Base-by-base conservation (phyloP, 1,140 invertebrate genomes). In the Calliopsis andreniformis region DNA sequence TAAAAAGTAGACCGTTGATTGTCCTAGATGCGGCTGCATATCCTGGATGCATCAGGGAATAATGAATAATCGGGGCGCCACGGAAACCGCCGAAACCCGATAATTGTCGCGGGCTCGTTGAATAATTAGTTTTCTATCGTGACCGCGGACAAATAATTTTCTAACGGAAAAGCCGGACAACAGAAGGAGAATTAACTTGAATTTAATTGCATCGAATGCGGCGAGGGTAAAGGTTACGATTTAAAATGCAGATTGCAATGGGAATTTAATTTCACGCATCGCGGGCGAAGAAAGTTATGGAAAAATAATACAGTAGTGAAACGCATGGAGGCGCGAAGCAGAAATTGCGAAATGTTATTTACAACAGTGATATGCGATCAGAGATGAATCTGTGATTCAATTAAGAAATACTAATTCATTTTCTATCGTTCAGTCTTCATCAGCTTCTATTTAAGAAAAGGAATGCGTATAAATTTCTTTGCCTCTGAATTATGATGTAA, bases 41-140 rank as follows among this genome's bases (percentile, higher is more conserved):
- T 56, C 42, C 51, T 47, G 55, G 43, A 42, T n/a, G 32, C 72
- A 58, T 14, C 49, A 16, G 32, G 18, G 45, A 56, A 69, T 82
- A 82, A 82, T 28, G 68, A 78, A 82, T 82, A 78, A 78, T 62
- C 45, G 59, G 49, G 59, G 53, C 64, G 23, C 7, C 23, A 35
- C 2, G 42, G 32, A 58, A 66, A 51, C 39, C 53, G 20, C 18
- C 55, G 42, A 55, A 77, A 55, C 12, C 79, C 79, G 62, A 80
- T 80, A 56, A 72, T 71, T 77, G 64, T 80, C 67, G 28, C 42
- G 43, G 56, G 43, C 56, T 53, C 25, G 42, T n/a, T 63, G 53
- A 39, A 68, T 78, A 81, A 82, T 82, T 80, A 80, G 51, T 42
- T 47, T 78, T 68, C 32, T 45, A 28, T 76, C 45, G 49, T 14